Conservation (phyloP, 1,140 invertebrate genomes). For the Cotesia chilonis region DNA sequence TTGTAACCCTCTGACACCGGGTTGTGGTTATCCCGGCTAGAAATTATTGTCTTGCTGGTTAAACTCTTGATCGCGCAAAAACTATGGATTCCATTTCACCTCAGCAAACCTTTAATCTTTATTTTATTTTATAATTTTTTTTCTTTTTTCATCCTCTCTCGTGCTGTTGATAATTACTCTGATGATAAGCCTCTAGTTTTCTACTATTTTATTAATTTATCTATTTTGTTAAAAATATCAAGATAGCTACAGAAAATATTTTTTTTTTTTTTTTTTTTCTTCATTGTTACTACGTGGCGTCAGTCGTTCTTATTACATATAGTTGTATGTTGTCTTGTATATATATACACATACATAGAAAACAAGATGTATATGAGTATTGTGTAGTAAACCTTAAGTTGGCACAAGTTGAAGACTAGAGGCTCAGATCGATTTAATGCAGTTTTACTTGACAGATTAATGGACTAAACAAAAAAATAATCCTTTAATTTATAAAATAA, state of each 20-base stretch:
- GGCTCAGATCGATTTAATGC: constrained; percentile 3
- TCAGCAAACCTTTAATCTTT: too few relatives aligned
- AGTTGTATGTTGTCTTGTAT: not conserved
- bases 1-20: not conserved
- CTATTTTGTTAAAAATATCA: too few relatives aligned
- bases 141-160: too few relatives aligned
- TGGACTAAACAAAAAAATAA: not conserved
- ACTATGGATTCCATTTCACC: constrained; percentile 10
- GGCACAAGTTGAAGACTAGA: constrained; percentile 1
- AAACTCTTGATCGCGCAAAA: constrained; percentile 10
- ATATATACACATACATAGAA: too few relatives aligned
- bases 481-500: not conserved
- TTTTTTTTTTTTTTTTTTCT: too few relatives aligned
- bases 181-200: too few relatives aligned
- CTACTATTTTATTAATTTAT: too few relatives aligned
- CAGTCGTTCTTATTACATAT: not conserved
- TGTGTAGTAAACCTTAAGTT: constrained; percentile 2
- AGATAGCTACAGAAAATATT: too few relatives aligned
- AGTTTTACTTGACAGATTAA: not conserved
- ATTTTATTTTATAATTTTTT: too few relatives aligned
- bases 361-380: not conserved
- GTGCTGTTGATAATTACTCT: too few relatives aligned
- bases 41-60: not conserved
- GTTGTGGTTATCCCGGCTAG: too few relatives aligned
- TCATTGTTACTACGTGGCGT: not conserved